A percentile compares a stretch with the other conserved stretches of the same genome.
phyloP scores from a whole-genome alignment of 2,888 invertebrate genomes.

The Lacanobia oleracea region DNA sequence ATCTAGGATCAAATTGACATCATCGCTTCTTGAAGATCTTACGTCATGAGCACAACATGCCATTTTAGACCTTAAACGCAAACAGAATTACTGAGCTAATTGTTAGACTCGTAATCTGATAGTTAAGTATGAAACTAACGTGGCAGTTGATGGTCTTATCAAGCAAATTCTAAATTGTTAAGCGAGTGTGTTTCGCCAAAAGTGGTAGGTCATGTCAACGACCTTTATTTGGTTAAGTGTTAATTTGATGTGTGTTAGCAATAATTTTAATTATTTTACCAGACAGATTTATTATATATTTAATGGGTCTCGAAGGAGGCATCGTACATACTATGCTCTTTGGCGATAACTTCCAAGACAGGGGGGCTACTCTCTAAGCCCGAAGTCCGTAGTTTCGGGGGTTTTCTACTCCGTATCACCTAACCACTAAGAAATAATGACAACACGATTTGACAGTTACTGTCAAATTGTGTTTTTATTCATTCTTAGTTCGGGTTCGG shows the following conservation, averaged over 20 bases:
- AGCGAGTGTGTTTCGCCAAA: constrained; percentile 36
- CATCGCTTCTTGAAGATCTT: constrained; percentile 58
- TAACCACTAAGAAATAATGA: no score
- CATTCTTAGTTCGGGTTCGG: no score
- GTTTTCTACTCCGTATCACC: no score
- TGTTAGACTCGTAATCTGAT: constrained; percentile 32
- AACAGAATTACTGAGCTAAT: constrained; percentile 39
- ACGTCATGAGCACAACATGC: constrained; percentile 53
- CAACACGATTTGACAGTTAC: no score
- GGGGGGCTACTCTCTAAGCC: no score
- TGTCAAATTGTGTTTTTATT: no score
- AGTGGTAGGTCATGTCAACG: constrained; percentile 42
- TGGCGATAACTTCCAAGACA: neutral
- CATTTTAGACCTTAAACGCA: constrained; percentile 37
- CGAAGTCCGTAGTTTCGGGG: no score
- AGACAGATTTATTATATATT: neutral
- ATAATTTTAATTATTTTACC: constrained; percentile 16
- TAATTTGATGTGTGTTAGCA: constrained; percentile 21
- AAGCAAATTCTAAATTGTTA: constrained; percentile 27
- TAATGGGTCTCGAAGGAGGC: constrained; percentile 6
- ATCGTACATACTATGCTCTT: neutral
- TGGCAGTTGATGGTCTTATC: constrained; percentile 42
- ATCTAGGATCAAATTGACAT: constrained; percentile 57
- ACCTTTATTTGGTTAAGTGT: constrained; percentile 39
- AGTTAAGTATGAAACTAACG: constrained; percentile 29